Evolutionary conservation across 2,888 invertebrate species (phyloP).

Genomic region (Cerastis leucographa): DNA sequence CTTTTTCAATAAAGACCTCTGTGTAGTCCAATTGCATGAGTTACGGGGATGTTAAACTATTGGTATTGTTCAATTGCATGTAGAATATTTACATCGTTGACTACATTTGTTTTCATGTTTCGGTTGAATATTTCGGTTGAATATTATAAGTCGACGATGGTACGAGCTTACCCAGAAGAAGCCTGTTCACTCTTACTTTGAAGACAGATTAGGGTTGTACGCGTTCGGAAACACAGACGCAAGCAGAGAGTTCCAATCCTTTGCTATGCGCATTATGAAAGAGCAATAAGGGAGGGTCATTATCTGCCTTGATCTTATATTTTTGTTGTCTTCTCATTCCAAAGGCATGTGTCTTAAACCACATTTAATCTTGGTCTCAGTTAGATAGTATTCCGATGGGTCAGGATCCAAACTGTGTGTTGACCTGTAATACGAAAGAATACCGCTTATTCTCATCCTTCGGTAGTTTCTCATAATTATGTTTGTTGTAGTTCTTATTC

Average conservation of each 20-base stretch:
- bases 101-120: not conserved
- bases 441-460: not conserved
- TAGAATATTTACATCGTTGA: not conserved
- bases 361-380: not conserved
- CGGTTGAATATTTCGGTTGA: not conserved
- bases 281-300: not conserved
- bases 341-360: not conserved
- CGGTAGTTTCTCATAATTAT: not conserved
- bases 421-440: not conserved
- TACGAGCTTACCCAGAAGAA: no score
- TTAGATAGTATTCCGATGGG: not conserved
- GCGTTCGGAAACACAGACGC: no score
- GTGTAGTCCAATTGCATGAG: conserved; percentile 33
- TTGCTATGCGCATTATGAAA: no score
- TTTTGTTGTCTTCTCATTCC: not conserved
- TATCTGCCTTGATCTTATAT: not conserved
- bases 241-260: no score
- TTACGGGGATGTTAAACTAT: conserved; percentile 35
- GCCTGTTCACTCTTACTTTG: no score
- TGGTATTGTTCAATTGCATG: conserved; percentile 4
- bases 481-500: not conserved
- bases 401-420: not conserved
- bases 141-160: no score
- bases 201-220: no score
- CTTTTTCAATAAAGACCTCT: conserved; percentile 43